phyloP scores from a whole-genome alignment of 2,797 vertebrate species.

The Heliangelus exortis region DNA sequence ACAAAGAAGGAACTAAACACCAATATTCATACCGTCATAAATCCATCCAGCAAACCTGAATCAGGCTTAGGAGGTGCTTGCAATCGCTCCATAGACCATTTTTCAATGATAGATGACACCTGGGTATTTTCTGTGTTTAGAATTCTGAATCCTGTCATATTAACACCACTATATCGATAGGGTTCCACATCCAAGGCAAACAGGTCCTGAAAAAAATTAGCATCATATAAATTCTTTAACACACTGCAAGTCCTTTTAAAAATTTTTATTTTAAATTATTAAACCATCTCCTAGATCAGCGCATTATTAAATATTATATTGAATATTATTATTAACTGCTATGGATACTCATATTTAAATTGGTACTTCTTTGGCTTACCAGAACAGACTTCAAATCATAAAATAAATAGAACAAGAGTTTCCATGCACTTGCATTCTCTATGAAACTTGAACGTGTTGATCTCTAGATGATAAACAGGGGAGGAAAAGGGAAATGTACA shows the following conservation, averaged over 20 bases:
- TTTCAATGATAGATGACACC: slow-evolving; percentile 96
- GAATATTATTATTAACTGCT: no score
- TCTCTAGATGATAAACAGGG: neutral
- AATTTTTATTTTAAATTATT: neutral
- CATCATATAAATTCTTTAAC: neutral
- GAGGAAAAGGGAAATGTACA: neutral
- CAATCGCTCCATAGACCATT: slow-evolving; percentile 98
- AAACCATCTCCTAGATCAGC: neutral
- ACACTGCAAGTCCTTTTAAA: neutral
- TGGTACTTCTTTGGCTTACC: neutral
- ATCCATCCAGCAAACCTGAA: slow-evolving; percentile 97
- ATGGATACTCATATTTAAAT: no score
- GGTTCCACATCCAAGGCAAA: slow-evolving; percentile 97
- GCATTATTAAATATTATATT: no score
- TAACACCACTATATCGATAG: slow-evolving; percentile 95
- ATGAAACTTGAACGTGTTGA: neutral
- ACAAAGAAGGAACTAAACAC: neutral
- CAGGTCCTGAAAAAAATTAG: slow-evolving; percentile 82
- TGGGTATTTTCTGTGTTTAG: slow-evolving; percentile 95
- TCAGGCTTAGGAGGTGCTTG: slow-evolving; percentile 96
- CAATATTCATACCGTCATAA: slow-evolving; percentile 92
- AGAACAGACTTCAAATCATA: neutral
- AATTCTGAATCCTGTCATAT: slow-evolving; percentile 98
- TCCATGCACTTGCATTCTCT: neutral
- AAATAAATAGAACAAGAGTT: neutral